Percentiles rank a stretch among this genome's conserved stretches.
Evolutionary conservation across 2,888 invertebrate genomes (phyloP).

Genomic region (Oconnorella tubifera): DNA sequence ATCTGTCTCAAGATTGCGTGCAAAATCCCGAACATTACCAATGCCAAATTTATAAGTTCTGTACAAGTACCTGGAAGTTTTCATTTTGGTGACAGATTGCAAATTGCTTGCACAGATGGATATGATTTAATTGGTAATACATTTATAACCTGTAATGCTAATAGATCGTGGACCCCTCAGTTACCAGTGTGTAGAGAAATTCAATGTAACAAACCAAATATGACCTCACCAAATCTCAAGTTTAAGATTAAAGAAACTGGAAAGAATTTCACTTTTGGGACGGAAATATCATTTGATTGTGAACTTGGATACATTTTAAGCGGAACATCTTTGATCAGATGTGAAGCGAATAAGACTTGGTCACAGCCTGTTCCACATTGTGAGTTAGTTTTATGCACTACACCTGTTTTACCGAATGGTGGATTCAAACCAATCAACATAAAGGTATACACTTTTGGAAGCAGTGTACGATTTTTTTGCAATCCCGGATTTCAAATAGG

Average conservation of each 20-base stretch:
- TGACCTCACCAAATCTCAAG: constrained; percentile 3
- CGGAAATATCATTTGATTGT: constrained; percentile 22
- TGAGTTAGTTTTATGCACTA: constrained; percentile 14
- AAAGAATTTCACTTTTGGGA: constrained; percentile 13
- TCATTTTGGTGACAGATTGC: constrained; percentile 19
- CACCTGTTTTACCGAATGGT: constrained; percentile 27
- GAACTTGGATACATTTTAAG: constrained; percentile 18
- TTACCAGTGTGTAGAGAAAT: constrained; percentile 10
- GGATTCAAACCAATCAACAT: not conserved
- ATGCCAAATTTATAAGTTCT: constrained; percentile 20
- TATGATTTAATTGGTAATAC: constrained; percentile 13
- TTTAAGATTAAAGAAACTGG: not conserved
- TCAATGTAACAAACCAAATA: constrained; percentile 1
- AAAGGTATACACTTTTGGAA: constrained; percentile 22
- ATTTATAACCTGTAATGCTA: not conserved
- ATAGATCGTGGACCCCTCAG: constrained; percentile 10
- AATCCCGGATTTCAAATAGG: constrained; percentile 24
- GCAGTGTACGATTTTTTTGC: constrained; percentile 29
- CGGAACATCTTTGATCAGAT: constrained; percentile 7
- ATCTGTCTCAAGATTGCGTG: constrained; percentile 21
- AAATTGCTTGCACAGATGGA: constrained; percentile 19
- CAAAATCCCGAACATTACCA: constrained; percentile 11
- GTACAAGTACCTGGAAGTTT: not conserved
- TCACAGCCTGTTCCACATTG: constrained; percentile 18
- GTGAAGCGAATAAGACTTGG: constrained; percentile 16